Conservation (phyloP, 2,888 invertebrate species). For the Cerastis rubricosa region DNA sequence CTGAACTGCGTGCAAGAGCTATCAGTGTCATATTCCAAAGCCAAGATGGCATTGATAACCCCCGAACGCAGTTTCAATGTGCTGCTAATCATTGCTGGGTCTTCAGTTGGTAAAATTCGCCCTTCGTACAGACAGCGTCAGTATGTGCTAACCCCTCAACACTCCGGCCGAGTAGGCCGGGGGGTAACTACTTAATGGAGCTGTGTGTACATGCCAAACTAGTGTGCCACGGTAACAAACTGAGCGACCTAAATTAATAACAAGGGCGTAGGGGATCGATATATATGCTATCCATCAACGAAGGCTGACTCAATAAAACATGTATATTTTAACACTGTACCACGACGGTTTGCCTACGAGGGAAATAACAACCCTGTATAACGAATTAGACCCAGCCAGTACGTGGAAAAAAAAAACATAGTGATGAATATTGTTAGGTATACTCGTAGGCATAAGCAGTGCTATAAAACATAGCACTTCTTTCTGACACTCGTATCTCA, state of each 20-base stretch:
- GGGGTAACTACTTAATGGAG: no score
- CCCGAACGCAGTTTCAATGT: neutral
- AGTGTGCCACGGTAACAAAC: neutral
- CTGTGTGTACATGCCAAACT: neutral
- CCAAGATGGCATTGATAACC: neutral
- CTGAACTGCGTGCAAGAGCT: neutral
- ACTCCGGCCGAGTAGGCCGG: no score
- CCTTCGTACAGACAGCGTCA: no score
- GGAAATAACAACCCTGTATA: neutral
- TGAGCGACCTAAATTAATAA: neutral
- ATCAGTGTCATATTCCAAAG: neutral
- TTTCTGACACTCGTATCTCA: neutral
- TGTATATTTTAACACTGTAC: conserved; percentile 3
- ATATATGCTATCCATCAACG: neutral
- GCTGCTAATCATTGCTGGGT: neutral
- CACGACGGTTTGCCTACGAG: no score
- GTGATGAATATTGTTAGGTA: neutral
- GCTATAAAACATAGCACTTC: neutral
- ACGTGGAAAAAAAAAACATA: neutral
- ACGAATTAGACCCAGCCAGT: neutral
- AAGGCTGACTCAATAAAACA: neutral
- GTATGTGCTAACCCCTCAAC: no score
- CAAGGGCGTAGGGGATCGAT: neutral
- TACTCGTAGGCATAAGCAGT: neutral
- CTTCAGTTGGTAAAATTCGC: neutral